phyloP scores from a whole-genome alignment of 2,797 vertebrate species.

The Lithobates pipiens region DNA sequence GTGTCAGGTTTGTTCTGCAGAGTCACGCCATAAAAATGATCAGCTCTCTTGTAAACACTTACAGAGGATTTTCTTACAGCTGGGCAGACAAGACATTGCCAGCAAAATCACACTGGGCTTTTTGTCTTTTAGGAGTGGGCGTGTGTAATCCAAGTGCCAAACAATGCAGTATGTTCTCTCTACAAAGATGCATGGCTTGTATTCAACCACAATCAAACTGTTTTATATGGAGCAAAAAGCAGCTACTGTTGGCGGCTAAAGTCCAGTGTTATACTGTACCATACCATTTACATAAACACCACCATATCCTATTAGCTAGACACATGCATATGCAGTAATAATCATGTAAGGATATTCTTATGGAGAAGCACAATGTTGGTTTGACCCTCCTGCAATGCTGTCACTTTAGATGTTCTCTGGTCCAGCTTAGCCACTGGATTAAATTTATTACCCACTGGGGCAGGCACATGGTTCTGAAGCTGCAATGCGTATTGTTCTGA shows the following conservation, averaged over 20 bases:
- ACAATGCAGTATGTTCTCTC: background rate
- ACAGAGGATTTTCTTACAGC: background rate
- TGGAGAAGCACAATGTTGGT: conserved; percentile 75
- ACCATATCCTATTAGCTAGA: background rate
- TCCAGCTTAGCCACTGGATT: conserved; percentile 81
- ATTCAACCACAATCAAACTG: background rate
- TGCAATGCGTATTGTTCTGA: conserved; percentile 94
- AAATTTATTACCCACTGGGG: conserved; percentile 71
- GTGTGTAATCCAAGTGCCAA: background rate
- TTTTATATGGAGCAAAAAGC: background rate
- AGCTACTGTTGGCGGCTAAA: no score
- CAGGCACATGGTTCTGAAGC: conserved; percentile 82
- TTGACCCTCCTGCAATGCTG: conserved; percentile 77
- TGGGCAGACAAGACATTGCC: background rate
- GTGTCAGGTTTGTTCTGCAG: background rate
- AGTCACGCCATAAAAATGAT: background rate
- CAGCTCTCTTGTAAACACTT: conserved; percentile 8
- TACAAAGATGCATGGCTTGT: background rate
- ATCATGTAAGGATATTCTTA: conserved; percentile 77
- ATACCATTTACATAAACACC: background rate
- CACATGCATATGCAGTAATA: fast-evolving
- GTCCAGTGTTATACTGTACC: background rate
- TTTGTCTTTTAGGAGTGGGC: background rate
- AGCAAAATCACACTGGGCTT: background rate
- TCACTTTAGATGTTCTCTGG: conserved; percentile 72